Evolutionary conservation across 64 coral and sea anemone species (phyloP), one percentile per base, ranked within the genome.

Genomic region (Cladopsammia gracilis): DNA sequence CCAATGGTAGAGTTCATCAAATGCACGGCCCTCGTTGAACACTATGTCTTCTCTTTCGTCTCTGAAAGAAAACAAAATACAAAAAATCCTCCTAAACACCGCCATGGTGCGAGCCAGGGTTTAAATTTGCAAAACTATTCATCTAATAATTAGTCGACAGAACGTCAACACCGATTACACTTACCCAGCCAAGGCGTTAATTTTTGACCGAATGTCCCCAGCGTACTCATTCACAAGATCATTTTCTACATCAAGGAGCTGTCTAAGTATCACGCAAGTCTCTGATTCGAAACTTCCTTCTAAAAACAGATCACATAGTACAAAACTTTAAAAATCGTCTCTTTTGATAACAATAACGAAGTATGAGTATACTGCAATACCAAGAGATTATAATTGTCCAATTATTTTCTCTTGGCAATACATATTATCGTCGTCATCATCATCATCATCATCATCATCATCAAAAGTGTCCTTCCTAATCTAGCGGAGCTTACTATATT

Each of bases 1-100:
- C 95, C 95, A 96, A 51, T 96, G 95, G 34, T 96, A 96, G 13
- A 20, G 58, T 58, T 96, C 95, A 59, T 96, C 95, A 77, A 96
- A 96, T 43, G 93, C 78, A 50, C 64, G 86, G 22, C 95, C 95
- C 71, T 78, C 78, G 14, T 83, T 83, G 43, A 89, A 34, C 14
- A 83, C 18, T 45, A 67, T 45, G 3, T 76, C 82, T 20, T 82
- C 74, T 16, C 5, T 56, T 10, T 67, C 47, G 52, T 89, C 79
- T 81, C 92, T 89, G 24, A 65, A 94, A 62, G 13, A 80, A 81
- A 70, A 73, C 11, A 9, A 25, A 12, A 2, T 45, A 13, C 11
- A n/a, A 18, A 15, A 44, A 2, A 52, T n/a, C 22, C 3, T 62
- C 0, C 1, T 64, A 8, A n/a, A 23, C 18, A 69, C 65, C 4